phyloP scores from a whole-genome alignment of 2,797 vertebrate genomes.

The Aulostomus chinensis region DNA sequence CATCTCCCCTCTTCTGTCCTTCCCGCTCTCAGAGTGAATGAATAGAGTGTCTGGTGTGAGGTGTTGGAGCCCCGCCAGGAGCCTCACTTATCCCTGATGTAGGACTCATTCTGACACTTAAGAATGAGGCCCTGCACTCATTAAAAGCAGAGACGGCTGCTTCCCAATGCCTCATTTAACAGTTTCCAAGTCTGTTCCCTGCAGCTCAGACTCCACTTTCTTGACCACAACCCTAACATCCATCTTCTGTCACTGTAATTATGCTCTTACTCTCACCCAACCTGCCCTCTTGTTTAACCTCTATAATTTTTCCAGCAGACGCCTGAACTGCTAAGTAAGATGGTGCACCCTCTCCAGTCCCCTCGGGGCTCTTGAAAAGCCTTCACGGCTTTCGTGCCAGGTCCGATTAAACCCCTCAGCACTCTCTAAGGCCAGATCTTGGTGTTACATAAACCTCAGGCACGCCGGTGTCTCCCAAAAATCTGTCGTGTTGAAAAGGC shows the following conservation, averaged over 20 bases:
- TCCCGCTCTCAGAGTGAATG: slow-evolving; percentile 41
- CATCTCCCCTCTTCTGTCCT: slow-evolving; percentile 27
- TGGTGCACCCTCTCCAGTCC: slow-evolving; percentile 22
- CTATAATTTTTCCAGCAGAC: slow-evolving; percentile 14
- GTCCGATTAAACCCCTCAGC: slow-evolving; percentile 44
- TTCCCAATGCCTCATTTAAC: slow-evolving; percentile 32
- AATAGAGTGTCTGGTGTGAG: slow-evolving; percentile 43
- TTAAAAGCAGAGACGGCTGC: slow-evolving; percentile 36
- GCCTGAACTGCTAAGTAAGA: slow-evolving; percentile 15
- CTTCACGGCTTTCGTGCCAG: slow-evolving; percentile 36
- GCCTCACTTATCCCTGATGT: slow-evolving; percentile 32
- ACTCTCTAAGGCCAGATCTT: slow-evolving; percentile 36
- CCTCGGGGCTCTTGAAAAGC: slow-evolving; percentile 37
- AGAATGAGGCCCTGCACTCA: slow-evolving; percentile 51
- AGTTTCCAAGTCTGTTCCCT: slow-evolving; percentile 16
- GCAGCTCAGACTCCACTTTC: slow-evolving; percentile 14
- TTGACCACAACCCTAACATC: slow-evolving; percentile 20
- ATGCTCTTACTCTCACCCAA: slow-evolving; percentile 25
- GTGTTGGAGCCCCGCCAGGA: slow-evolving; percentile 52
- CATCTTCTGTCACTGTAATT: slow-evolving; percentile 24
- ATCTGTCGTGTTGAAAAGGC: slow-evolving; percentile 26
- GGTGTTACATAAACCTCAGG: slow-evolving; percentile 46
- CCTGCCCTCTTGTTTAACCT: slow-evolving; percentile 33
- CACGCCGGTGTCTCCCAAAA: slow-evolving; percentile 34
- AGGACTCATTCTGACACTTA: slow-evolving; percentile 40